A percentile compares a stretch with the other conserved stretches of the same genome.
phyloP scores from a whole-genome alignment of 1,140 invertebrate species.

The Portunus trituberculatus region DNA sequence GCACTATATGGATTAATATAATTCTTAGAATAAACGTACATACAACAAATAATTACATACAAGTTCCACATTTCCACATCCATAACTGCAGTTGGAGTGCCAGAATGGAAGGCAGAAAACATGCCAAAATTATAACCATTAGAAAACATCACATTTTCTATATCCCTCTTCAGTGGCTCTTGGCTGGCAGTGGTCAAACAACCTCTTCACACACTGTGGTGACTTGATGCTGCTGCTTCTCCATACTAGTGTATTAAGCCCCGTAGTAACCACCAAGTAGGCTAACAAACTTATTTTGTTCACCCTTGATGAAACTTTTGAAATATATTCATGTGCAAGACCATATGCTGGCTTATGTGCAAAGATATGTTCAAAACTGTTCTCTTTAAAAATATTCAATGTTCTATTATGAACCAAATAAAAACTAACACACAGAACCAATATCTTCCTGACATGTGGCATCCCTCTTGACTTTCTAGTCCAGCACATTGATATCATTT shows the following conservation, averaged over 20 bases:
- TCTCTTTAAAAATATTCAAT: neutral
- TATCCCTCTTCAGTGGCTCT: neutral
- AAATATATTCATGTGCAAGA: neutral
- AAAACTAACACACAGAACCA: neutral
- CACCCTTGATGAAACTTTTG: neutral
- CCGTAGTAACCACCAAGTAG: neutral
- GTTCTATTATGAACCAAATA: neutral
- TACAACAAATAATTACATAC: slow-evolving; percentile 6
- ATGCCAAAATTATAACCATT: slow-evolving; percentile 4
- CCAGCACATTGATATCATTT: neutral
- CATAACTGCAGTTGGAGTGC: neutral
- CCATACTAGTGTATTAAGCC: neutral
- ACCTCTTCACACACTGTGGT: neutral
- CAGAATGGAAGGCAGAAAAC: slow-evolving; percentile 21
- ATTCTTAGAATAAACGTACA: slow-evolving; percentile 6
- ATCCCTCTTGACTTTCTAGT: neutral
- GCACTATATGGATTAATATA: slow-evolving; percentile 7
- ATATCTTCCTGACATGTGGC: neutral
- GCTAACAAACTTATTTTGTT: neutral
- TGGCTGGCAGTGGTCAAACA: neutral
- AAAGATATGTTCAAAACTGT: neutral
- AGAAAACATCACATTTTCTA: neutral
- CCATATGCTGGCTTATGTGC: neutral
- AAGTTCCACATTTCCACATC: slow-evolving; percentile 10
- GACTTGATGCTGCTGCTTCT: neutral